These are phyloP conservation scores for Aurelia aurita DNA, from an alignment of 30 jellyfish, hydroid and myxozoan genomes.

Conservation along the genomic window DNA sequence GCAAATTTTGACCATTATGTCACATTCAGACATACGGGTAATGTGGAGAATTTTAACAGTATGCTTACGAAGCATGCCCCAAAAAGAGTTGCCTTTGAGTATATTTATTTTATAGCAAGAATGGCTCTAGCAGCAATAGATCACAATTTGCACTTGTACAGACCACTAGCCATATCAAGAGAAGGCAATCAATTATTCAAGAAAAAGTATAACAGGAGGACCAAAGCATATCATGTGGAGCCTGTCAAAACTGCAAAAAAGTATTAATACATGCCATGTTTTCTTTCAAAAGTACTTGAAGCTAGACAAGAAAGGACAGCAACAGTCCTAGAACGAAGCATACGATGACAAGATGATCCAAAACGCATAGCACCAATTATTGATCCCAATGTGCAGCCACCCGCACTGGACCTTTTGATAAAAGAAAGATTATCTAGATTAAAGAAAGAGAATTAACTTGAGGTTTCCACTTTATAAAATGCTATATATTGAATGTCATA, in stretches of 20 bases:
- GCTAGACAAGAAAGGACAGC: conserved; percentile 1
- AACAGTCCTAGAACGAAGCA: not conserved
- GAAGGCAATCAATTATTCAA: not conserved
- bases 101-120: not conserved
- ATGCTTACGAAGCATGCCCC: no score
- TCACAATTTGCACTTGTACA: conserved; percentile 13
- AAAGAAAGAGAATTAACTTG: no score
- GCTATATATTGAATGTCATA: no score
- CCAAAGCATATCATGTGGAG: conserved; percentile 4
- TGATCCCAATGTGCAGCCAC: not conserved
- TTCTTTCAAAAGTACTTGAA: not conserved
- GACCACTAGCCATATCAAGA: not conserved
- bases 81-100: conserved; percentile 45
- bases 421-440: no score
- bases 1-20: no score
- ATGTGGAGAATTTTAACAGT: no score
- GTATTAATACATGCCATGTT: not conserved
- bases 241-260: conserved; percentile 8
- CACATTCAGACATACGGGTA: no score
- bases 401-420: no score
- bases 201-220: conserved; percentile 12
- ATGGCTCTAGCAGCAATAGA: conserved; percentile 26
- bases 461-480: no score
- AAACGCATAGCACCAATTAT: conserved; percentile 25
- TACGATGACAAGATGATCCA: conserved; percentile 4